These are phyloP conservation scores for Platyscapa corneri DNA, from an alignment of 1,140 invertebrate genomes.

Conservation along the genomic window DNA sequence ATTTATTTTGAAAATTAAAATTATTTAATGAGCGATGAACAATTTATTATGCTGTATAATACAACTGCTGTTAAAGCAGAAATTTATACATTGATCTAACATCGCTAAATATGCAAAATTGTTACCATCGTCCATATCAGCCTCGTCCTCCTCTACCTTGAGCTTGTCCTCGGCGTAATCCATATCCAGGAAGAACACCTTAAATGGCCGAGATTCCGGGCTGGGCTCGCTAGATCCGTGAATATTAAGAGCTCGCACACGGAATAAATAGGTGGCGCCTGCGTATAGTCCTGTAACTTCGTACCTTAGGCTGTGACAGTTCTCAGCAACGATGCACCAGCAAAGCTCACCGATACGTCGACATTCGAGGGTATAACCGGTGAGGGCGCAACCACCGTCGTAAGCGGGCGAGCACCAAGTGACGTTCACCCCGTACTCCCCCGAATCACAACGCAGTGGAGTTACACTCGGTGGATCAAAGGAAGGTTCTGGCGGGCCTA, in stretches of 20 bases:
- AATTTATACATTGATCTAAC: background rate
- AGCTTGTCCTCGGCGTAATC: constrained; percentile 53
- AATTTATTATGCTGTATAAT: too few species aligned
- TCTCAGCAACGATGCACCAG: constrained; percentile 78
- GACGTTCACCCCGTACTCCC: constrained; percentile 75
- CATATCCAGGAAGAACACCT: constrained; percentile 61
- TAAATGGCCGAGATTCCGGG: constrained; percentile 74
- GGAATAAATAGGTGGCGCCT: constrained; percentile 80
- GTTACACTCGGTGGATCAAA: constrained; percentile 79
- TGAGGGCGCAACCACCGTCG: constrained; percentile 89
- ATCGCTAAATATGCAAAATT: background rate
- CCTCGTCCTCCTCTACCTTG: constrained; percentile 42
- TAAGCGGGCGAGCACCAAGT: constrained; percentile 88
- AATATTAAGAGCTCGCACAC: constrained; percentile 85
- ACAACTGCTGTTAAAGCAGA: background rate
- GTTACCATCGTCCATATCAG: constrained; percentile 52
- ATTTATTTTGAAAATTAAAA: too few species aligned
- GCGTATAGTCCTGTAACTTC: constrained; percentile 74
- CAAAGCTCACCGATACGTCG: constrained; percentile 74
- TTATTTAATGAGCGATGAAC: too few species aligned
- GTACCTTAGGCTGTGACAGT: constrained; percentile 80
- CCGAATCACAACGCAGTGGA: constrained; percentile 52
- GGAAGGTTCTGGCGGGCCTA: constrained; percentile 84
- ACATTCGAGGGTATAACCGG: constrained; percentile 88
- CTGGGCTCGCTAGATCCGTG: constrained; percentile 85